Percentiles rank a stretch among this genome's conserved stretches.
phyloP scores from a whole-genome alignment of 2,888 invertebrate species.

The Eupeodes latifasciatus region DNA sequence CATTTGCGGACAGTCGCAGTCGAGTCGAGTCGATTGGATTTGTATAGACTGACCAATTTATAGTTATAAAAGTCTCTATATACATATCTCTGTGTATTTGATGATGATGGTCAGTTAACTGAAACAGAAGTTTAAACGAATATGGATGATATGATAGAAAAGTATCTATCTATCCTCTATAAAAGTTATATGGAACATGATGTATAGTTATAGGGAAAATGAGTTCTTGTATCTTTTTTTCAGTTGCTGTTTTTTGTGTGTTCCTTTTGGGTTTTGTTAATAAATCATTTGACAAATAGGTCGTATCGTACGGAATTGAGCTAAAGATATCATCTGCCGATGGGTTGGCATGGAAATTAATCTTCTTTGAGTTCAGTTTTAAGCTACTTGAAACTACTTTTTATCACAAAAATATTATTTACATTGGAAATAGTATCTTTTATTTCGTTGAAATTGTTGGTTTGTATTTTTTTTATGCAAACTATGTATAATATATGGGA shows the following conservation, averaged over 20 bases:
- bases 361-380: conserved; percentile 20
- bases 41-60: conserved; percentile 9
- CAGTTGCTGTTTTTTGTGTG: too few relatives aligned
- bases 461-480: background rate
- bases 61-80: background rate
- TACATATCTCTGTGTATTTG: background rate
- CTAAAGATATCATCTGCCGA: conserved; percentile 10
- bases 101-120: conserved; percentile 18
- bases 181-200: background rate
- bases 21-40: background rate
- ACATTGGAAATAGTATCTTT: background rate
- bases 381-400: conserved; percentile 26
- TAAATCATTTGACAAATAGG: conserved; percentile 38
- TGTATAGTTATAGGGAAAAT: background rate
- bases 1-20: background rate
- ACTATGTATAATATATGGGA: background rate
- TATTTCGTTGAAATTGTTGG: background rate
- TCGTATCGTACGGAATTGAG: conserved; percentile 19
- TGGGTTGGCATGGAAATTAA: conserved; percentile 9
- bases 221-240: background rate
- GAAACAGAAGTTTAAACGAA: conserved; percentile 31
- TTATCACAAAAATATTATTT: conserved; percentile 21
- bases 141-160: background rate
- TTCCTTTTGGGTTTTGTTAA: conserved; percentile 4
- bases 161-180: background rate